Evolutionary conservation across 2,888 invertebrate species (phyloP), one percentile per base, ranked within the genome.

Genomic region (Lasius fuliginosus): DNA sequence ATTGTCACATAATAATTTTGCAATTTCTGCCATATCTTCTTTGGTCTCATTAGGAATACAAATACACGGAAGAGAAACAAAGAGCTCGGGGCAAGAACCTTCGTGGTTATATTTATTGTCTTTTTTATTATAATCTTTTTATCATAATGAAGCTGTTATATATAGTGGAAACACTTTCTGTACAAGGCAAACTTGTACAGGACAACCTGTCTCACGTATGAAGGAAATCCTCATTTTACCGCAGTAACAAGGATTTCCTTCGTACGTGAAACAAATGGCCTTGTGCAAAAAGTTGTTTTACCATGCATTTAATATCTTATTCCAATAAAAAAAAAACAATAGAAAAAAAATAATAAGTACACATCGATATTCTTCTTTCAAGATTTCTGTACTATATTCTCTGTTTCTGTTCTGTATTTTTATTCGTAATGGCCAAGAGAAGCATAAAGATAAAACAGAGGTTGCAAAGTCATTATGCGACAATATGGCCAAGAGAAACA

Each of bases 111-210:
- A 5, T 46, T 49, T 6, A 6, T 49, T 18, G n/a, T 53, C 53
- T n/a, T 53, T 53, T 53, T 53, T n/a, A 53, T 53, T 53, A 53
- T 53, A 53, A 53, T 53, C 53, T 53, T n/a, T 53, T 53, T 53
- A 53, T 53, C n/a, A 53, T 53, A 53, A 53, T 53, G 8, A 53
- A 53, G n/a, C 3, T 53, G 6, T 8, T 53, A 8, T n/a, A 18
- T n/a, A 53, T 2, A 53, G 53, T 1, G n/a, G 8, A 18, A n/a
- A 8, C n/a, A 53, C 8, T 2, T 53, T n/a, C n/a, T 8, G 18
- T 49, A n/a, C 53, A 53, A 53, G 53, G n/a, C n/a, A n/a, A 53
- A 18, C 23, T 0, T 23, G 23, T 23, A 23, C 23, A 23, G 23
- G 23, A 23, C 49, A 18, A 49, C 53, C 53, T 53, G 49, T 18